Conservation (phyloP, 2,113 vertebrate genomes). For the Chelonoidis abingdonii region DNA sequence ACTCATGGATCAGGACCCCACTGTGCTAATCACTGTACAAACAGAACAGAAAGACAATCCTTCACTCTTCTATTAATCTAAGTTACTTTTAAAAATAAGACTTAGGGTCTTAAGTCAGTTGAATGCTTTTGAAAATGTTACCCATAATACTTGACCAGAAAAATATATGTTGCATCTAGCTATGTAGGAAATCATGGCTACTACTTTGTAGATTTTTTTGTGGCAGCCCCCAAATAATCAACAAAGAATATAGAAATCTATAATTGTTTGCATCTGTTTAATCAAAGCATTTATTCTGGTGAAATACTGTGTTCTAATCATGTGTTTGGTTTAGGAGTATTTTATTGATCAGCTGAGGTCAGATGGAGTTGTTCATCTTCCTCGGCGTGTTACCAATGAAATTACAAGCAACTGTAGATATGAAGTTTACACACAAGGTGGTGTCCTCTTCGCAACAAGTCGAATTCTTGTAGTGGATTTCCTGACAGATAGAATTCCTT, state of each 20-base stretch:
- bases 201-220: background rate
- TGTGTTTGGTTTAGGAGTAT: conserved; percentile 85
- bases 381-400: conserved; percentile 91
- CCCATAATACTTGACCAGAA: background rate
- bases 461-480: conserved; percentile 98
- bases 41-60: background rate
- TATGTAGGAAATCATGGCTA: accelerated
- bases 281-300: background rate
- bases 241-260: background rate
- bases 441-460: conserved; percentile 95
- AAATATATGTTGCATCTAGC: background rate
- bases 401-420: conserved; percentile 86
- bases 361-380: conserved; percentile 90
- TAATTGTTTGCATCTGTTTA: background rate
- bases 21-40: background rate
- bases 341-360: conserved; percentile 91
- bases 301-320: background rate
- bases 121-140: background rate
- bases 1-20: background rate
- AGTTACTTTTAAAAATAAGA: background rate
- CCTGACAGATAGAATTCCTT: conserved; percentile 93
- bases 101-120: background rate
- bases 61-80: background rate
- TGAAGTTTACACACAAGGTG: conserved; percentile 92
- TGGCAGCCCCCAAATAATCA: background rate